phyloP scores from a whole-genome alignment of 1,140 invertebrate genomes.

The Diplogasteroides magnus region DNA sequence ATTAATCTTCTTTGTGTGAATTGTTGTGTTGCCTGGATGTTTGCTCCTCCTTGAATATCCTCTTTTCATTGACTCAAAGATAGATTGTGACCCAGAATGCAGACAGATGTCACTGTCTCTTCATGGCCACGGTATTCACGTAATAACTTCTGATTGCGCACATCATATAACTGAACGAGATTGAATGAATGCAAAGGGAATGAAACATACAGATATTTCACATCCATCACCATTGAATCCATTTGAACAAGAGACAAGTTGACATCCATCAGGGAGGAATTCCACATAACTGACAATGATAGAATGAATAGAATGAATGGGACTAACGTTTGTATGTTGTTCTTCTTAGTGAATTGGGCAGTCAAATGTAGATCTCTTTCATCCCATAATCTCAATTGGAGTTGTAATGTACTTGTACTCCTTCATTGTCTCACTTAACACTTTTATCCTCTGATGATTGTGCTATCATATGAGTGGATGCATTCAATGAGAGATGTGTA shows the following conservation, averaged over 20 bases:
- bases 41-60: no score
- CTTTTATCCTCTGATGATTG: conserved; percentile 14
- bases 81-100: not conserved
- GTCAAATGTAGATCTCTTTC: not conserved
- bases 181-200: not conserved
- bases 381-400: conserved; percentile 9
- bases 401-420: not conserved
- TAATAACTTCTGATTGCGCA: not conserved
- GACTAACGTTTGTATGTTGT: conserved; percentile 3
- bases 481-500: conserved; percentile 3
- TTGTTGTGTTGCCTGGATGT: not conserved
- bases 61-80: no score
- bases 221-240: conserved; percentile 17
- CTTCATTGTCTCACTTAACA: conserved; percentile 2
- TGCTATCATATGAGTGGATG: not conserved
- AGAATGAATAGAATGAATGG: not conserved
- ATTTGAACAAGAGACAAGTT: conserved; percentile 10
- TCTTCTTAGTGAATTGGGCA: not conserved
- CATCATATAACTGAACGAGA: conserved; percentile 7
- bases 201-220: not conserved
- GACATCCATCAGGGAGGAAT: not conserved
- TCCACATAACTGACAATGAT: not conserved
- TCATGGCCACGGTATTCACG: conserved; percentile 13
- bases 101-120: conserved; percentile 1
- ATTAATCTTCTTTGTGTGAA: conserved; percentile 5